phyloP scores from a whole-genome alignment of 2,888 invertebrate genomes.

The Leptura quadrifasciata region DNA sequence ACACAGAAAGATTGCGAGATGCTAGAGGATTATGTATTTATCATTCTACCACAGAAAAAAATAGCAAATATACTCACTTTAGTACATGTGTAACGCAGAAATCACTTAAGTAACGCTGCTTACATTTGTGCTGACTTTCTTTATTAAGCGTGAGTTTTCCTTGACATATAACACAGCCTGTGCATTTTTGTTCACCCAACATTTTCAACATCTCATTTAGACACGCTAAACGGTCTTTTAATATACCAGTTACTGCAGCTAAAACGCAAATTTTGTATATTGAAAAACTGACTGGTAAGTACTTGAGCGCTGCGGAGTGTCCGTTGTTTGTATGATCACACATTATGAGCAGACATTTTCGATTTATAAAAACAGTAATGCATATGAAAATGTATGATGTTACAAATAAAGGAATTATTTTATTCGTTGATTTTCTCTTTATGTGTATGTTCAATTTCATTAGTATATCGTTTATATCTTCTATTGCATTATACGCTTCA shows the following conservation, averaged over 20 bases:
- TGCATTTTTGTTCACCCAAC: not conserved
- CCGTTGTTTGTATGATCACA: not conserved
- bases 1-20: too few relatives aligned
- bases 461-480: conserved; percentile 1
- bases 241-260: conserved; percentile 8
- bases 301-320: not conserved
- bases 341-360: not conserved
- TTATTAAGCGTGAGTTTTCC: not conserved
- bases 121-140: not conserved
- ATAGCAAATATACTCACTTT: conserved; percentile 12
- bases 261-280: conserved; percentile 3
- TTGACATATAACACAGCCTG: not conserved
- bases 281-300: not conserved
- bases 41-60: too few relatives aligned
- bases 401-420: not conserved
- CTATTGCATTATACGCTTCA: conserved; percentile 12
- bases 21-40: too few relatives aligned
- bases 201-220: conserved; percentile 16
- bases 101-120: not conserved
- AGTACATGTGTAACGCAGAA: conserved; percentile 17
- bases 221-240: conserved; percentile 4
- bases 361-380: not conserved
- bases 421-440: not conserved
- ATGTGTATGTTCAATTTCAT: conserved; percentile 22
- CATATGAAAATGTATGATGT: conserved; percentile 4